Evolutionary conservation across 2,888 invertebrate species (phyloP).

Genomic region (Ormyrus thymus): DNA sequence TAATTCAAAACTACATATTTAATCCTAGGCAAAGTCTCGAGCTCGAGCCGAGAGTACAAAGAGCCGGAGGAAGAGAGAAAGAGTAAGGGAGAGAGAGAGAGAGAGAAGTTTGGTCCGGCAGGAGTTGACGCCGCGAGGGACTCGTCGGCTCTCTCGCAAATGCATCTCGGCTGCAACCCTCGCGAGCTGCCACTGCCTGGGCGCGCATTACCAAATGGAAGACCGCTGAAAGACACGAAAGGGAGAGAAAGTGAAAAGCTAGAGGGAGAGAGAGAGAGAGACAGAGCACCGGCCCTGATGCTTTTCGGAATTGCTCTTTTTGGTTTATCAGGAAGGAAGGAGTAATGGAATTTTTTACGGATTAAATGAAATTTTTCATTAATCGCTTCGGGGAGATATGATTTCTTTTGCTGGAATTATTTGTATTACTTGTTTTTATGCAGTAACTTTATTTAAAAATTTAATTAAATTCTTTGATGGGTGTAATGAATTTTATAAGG

Average conservation of each 20-base stretch:
- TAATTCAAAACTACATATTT: slow-evolving; percentile 74
- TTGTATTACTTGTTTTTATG: too few relatives aligned
- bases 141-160: slow-evolving; percentile 37
- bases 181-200: not conserved
- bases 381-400: too few relatives aligned
- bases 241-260: not conserved
- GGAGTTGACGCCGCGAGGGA: slow-evolving; percentile 42
- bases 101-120: slow-evolving; percentile 42
- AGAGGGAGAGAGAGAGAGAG: too few relatives aligned
- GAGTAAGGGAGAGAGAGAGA: slow-evolving; percentile 1
- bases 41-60: slow-evolving; percentile 29
- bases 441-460: too few relatives aligned
- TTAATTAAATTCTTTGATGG: too few relatives aligned
- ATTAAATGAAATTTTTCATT: too few relatives aligned
- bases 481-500: too few relatives aligned
- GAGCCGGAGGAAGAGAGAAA: slow-evolving; percentile 15
- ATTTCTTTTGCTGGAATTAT: too few relatives aligned
- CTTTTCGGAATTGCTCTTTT: too few relatives aligned
- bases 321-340: too few relatives aligned
- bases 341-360: too few relatives aligned
- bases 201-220: slow-evolving; percentile 42
- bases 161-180: slow-evolving; percentile 23
- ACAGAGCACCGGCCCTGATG: too few relatives aligned
- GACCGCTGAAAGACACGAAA: slow-evolving; percentile 15
- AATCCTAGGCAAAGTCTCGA: slow-evolving; percentile 69